phyloP scores from a whole-genome alignment of 2,113 vertebrate genomes.

The Lampris megalopsis region DNA sequence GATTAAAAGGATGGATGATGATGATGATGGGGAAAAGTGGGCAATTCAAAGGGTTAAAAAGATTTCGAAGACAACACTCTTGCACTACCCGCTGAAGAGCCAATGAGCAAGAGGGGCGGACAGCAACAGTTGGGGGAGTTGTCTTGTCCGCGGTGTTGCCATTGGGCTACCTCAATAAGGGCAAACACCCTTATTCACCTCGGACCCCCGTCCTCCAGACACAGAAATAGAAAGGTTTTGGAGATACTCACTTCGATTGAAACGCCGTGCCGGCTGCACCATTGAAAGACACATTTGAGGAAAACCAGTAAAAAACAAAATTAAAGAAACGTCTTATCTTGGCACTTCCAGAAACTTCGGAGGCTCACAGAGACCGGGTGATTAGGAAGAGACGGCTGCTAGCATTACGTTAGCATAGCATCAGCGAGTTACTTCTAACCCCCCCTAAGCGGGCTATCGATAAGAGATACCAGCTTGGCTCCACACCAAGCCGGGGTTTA shows the following conservation, averaged over 20 bases:
- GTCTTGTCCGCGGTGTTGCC: slow-evolving; percentile 63
- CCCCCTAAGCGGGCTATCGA: background rate
- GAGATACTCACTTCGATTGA: background rate
- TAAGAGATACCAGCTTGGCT: slow-evolving; percentile 21
- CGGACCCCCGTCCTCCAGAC: slow-evolving; percentile 8
- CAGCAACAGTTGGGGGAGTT: slow-evolving; percentile 78
- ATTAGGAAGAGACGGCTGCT: background rate
- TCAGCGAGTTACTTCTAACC: slow-evolving; percentile 1
- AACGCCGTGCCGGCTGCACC: too few relatives aligned
- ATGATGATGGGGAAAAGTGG: too few relatives aligned
- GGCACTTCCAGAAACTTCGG: background rate
- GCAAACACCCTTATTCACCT: slow-evolving; percentile 43
- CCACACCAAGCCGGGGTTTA: slow-evolving; percentile 30
- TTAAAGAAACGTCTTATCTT: background rate
- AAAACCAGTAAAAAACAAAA: slow-evolving; percentile 27
- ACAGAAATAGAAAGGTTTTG: slow-evolving; percentile 73
- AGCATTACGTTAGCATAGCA: slow-evolving; percentile 4
- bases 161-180: slow-evolving; percentile 82
- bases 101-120: slow-evolving; percentile 73
- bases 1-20: too few relatives aligned
- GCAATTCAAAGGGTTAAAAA: too few relatives aligned
- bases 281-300: background rate
- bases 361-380: background rate
- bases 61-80: too few relatives aligned
- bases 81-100: slow-evolving; percentile 24